phyloP scores from a whole-genome alignment of 2,888 invertebrate genomes.

The Apantesis nais region DNA sequence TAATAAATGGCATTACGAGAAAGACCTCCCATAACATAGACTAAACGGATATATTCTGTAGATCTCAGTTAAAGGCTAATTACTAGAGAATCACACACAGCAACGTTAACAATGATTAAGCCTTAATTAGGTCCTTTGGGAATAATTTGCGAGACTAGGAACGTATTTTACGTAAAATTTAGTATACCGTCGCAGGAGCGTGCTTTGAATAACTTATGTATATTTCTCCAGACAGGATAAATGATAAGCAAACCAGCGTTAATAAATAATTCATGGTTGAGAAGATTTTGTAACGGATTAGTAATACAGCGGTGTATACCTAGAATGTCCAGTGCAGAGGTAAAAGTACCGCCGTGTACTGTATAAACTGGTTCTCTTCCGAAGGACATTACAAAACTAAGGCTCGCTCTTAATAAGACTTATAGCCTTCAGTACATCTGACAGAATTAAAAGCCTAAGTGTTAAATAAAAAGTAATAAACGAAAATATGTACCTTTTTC shows the following conservation, averaged over 20 bases:
- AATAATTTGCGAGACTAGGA: background rate
- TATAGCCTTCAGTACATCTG: background rate
- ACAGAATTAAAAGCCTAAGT: background rate
- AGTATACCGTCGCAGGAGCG: background rate
- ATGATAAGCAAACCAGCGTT: background rate
- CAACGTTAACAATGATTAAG: conserved; percentile 10
- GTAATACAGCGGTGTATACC: background rate
- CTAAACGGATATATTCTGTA: background rate
- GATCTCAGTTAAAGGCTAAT: background rate
- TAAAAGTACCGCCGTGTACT: background rate
- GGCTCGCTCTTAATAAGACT: background rate
- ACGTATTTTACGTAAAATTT: conserved; percentile 8
- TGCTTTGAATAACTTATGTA: background rate
- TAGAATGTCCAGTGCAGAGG: background rate
- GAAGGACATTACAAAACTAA: background rate
- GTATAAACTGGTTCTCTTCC: background rate
- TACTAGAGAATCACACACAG: background rate
- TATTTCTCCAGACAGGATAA: background rate
- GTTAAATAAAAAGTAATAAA: background rate
- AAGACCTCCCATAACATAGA: background rate
- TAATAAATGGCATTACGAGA: background rate
- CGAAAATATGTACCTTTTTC: too few species aligned
- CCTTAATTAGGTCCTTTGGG: conserved; percentile 9
- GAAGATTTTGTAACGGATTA: background rate
- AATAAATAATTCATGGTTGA: background rate